Base-by-base conservation (phyloP, 2,113 vertebrate species). In the Crocuta crocuta region DNA sequence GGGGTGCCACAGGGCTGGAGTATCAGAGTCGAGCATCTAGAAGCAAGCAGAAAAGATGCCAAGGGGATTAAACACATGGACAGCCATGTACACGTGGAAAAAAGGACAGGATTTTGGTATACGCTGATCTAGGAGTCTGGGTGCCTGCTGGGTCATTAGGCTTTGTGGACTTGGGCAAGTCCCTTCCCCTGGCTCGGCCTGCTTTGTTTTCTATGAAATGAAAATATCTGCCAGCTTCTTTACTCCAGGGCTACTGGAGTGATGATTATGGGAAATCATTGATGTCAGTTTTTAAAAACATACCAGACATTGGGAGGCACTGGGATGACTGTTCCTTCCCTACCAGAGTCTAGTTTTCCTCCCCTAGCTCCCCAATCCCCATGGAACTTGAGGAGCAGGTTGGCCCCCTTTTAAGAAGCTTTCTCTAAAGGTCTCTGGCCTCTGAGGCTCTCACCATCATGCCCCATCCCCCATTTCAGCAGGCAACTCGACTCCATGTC, bases 1-100 rank as follows among this genome's bases (percentile, higher is more conserved):
- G 95, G 81, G 15, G 95, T 48, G 48, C 88, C 76, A 86, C 89
- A 96, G 66, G 98, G 95, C 92, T 98, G 97, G 12, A 98, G 87
- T 65, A 98, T 98, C 97, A 97, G 84, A 82, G 98, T 96, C 4
- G 98, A 98, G 58, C 95, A 97, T 82, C 98, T 98, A 78, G 66
- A 98, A 93, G 65, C 19, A 94, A 84, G 70, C 53, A 96, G 63
- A 96, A 76, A 86, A 88, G 48, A 96, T 63, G 35, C 5, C 53
- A 83, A 50, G 5, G 55, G 35, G 23, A 55, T 82, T 82, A 96
- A 96, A 91, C 24, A 81, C 33, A 48, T 3, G 76, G 23, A 80
- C 1, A 88, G 74, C 84, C 5, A 65, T 43, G 26, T 13, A 76
- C 10, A 90, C 24, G 19, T 10, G 26, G 66, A 43, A 81, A 89